Conservation (phyloP, 1,140 invertebrate genomes). For the Vollenhovia emeryi region DNA sequence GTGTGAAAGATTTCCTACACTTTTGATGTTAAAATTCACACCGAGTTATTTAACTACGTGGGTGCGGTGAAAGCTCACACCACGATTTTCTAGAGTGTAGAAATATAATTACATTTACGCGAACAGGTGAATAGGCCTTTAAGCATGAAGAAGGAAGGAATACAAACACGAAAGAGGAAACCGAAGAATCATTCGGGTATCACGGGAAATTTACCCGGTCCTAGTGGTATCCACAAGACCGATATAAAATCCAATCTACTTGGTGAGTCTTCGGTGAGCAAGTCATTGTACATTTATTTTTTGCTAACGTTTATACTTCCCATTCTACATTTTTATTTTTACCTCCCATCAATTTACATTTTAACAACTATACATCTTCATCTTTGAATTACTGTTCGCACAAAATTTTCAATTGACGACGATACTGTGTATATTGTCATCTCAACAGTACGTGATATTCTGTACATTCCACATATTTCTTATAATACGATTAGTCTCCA, state of each 20-base stretch:
- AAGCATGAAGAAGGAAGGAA: constrained; percentile 98
- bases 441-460: too few relatives aligned
- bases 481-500: too few relatives aligned
- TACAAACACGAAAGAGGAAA: constrained; percentile 96
- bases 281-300: constrained; percentile 62
- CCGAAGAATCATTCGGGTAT: constrained; percentile 87
- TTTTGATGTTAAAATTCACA: too few relatives aligned
- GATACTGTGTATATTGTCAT: background rate
- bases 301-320: too few relatives aligned
- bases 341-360: background rate
- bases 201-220: constrained; percentile 71
- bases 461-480: too few relatives aligned
- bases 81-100: too few relatives aligned
- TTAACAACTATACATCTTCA: background rate
- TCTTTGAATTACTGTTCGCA: background rate
- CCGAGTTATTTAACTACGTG: too few relatives aligned
- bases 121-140: constrained; percentile 93
- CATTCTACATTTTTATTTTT: too few relatives aligned
- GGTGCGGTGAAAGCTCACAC: too few relatives aligned
- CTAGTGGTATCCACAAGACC: constrained; percentile 80
- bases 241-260: constrained; percentile 83
- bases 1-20: too few relatives aligned
- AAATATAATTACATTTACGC: background rate
- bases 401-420: background rate
- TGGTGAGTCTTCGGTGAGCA: constrained; percentile 84